phyloP scores from a whole-genome alignment of 2,797 vertebrate genomes.

The Pangasius djambal region DNA sequence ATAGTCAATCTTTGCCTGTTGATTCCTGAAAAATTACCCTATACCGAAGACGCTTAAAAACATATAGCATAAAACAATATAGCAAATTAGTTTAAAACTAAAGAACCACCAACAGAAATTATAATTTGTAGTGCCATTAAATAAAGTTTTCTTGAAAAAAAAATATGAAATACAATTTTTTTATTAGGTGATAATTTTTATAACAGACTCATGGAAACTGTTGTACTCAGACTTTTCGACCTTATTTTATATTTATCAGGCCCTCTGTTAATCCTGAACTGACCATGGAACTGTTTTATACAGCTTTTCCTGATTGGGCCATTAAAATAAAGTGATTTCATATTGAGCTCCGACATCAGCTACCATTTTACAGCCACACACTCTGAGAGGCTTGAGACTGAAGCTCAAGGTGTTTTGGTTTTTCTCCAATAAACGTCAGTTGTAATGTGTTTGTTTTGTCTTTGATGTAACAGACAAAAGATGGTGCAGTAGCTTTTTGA shows the following conservation, averaged over 20 bases:
- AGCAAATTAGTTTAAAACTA: neutral
- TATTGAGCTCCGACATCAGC: neutral
- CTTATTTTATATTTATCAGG: neutral
- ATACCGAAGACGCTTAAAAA: neutral
- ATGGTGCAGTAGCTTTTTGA: neutral
- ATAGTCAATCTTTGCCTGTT: neutral
- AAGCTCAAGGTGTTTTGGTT: neutral
- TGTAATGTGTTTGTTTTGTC: constrained; percentile 22
- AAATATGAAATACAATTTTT: neutral
- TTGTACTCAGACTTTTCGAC: neutral
- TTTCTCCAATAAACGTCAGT: constrained; percentile 7
- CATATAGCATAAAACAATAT: neutral
- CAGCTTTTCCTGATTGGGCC: neutral
- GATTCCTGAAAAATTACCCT: neutral
- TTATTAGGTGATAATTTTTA: neutral
- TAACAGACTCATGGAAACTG: neutral
- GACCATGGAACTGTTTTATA: neutral
- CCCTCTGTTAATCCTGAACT: neutral
- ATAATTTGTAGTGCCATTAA: neutral
- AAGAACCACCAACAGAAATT: neutral
- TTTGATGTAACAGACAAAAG: constrained; percentile 34
- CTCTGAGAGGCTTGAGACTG: no score
- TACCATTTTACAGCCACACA: neutral
- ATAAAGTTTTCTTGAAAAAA: neutral
- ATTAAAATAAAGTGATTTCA: neutral